These are phyloP conservation scores for Strigops habroptila DNA, from an alignment of 2,113 vertebrate species.

Conservation along the genomic window DNA sequence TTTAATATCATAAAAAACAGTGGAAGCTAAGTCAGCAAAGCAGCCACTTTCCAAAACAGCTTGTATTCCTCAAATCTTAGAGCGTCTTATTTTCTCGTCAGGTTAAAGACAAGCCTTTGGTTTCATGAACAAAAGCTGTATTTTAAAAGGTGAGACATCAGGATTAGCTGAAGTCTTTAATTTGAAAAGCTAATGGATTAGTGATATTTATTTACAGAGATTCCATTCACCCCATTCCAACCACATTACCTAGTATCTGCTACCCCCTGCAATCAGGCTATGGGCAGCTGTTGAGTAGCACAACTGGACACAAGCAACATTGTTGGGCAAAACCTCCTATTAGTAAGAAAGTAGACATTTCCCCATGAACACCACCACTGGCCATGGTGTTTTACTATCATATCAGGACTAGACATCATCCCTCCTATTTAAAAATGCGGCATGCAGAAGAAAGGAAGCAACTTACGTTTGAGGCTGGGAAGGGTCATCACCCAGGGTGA, in stretches of 20 bases:
- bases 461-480: constrained; percentile 98
- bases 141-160: not conserved
- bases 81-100: not conserved
- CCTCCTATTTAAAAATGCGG: not conserved
- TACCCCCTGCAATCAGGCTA: not conserved
- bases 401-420: not conserved
- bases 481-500: constrained; percentile 97
- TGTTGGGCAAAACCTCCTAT: not conserved
- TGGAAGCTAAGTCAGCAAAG: not conserved
- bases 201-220: not conserved
- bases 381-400: not conserved
- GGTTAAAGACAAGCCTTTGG: not conserved
- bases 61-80: not conserved
- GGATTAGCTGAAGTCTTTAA: not conserved
- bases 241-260: not conserved
- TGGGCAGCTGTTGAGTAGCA: not conserved
- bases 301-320: not conserved
- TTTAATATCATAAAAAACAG: not conserved
- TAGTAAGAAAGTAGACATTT: not conserved
- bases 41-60: not conserved
- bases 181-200: not conserved
- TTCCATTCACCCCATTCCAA: not conserved
- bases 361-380: accelerated
- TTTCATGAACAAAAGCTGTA: not conserved
- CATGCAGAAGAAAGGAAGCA: not conserved